Conservation (phyloP, 2,113 vertebrate genomes). For the Ardeotis arabs region DNA sequence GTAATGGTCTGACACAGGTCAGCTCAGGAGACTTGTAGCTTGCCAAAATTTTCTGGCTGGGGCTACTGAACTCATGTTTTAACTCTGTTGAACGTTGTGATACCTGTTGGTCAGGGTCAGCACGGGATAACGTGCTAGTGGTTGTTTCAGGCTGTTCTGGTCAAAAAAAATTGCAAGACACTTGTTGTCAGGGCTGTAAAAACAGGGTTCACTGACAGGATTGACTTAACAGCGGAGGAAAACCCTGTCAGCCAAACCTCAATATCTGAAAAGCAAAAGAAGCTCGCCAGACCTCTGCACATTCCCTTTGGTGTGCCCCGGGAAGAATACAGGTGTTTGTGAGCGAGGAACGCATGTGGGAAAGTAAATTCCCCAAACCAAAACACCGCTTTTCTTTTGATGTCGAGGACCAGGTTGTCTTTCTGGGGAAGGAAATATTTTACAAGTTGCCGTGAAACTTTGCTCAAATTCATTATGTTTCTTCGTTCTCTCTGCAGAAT, state of each 20-base stretch:
- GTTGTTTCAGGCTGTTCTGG: background rate
- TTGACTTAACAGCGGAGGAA: background rate
- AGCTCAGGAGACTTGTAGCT: accelerated
- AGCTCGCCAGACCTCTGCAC: background rate
- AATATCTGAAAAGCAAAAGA: background rate
- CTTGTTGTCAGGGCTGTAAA: background rate
- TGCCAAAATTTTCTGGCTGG: background rate
- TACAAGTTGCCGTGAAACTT: accelerated
- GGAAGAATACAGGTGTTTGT: background rate
- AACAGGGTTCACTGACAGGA: background rate
- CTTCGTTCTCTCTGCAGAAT: constrained; percentile 80
- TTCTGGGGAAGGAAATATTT: background rate
- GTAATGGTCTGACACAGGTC: no score
- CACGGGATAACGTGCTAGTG: background rate
- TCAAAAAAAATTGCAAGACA: background rate
- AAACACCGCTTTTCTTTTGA: accelerated
- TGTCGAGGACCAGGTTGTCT: background rate
- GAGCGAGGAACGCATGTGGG: accelerated
- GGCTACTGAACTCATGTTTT: background rate
- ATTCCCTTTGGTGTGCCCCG: background rate
- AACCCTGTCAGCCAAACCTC: background rate
- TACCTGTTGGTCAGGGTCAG: background rate
- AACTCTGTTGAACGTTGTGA: accelerated
- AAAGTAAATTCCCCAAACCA: background rate
- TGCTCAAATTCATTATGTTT: background rate